phyloP scores from a whole-genome alignment of 2,113 vertebrate genomes.

The Hippocampus abdominalis region DNA sequence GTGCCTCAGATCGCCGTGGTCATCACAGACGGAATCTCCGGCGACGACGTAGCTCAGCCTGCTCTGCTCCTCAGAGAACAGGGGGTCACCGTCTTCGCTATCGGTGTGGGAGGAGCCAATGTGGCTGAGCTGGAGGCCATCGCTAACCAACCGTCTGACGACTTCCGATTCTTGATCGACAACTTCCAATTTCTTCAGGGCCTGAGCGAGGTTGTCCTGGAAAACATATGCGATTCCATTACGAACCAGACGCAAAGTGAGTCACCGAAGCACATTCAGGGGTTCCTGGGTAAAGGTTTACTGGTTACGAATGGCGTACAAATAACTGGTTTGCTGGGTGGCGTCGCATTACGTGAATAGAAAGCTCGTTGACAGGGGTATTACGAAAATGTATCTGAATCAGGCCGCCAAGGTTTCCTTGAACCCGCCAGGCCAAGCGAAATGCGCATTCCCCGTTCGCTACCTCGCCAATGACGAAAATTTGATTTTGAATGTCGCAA shows the following conservation, averaged over 20 bases:
- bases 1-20: slow-evolving; percentile 79
- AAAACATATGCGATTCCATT: slow-evolving; percentile 68
- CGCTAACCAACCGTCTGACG: slow-evolving; percentile 70
- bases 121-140: no score
- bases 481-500: no score
- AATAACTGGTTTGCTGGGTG: no score
- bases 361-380: no score
- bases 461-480: no score
- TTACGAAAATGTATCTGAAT: no score
- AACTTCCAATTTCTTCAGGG: slow-evolving; percentile 47
- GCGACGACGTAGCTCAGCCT: slow-evolving; percentile 58
- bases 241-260: slow-evolving; percentile 68
- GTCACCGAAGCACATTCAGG: neutral
- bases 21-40: slow-evolving; percentile 76
- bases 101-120: slow-evolving; percentile 68
- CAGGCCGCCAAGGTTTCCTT: no score
- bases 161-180: slow-evolving; percentile 63
- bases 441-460: no score
- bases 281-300: no score
- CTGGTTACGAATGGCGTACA: no score
- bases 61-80: slow-evolving; percentile 61
- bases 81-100: slow-evolving; percentile 72
- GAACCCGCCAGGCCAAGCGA: no score
- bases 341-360: no score
- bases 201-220: slow-evolving; percentile 54